Base-by-base conservation (phyloP, 2,888 invertebrate genomes). In the Caenorhabditis imperialis region DNA sequence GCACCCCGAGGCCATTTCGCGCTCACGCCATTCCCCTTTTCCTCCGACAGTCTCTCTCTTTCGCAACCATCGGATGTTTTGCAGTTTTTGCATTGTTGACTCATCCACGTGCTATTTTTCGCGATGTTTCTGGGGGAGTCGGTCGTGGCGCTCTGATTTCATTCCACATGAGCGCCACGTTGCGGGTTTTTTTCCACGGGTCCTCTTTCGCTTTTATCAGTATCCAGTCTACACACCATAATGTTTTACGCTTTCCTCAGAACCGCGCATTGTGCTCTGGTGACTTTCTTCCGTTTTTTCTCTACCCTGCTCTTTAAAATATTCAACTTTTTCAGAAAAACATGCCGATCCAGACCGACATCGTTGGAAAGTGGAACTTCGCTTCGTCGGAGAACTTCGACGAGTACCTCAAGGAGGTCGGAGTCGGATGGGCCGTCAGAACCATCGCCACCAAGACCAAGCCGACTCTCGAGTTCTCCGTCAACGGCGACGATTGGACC, bases 351-450 rank as follows among this genome's bases (percentile, higher is more conserved):
- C 53, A 73, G 30, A 63, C 55, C 48, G 80, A 74, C 48, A 74
- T 86, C 65, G 75, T 82, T 58, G 86, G 86, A 58, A 86, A 86
- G 75, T 86, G 86, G 86, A 84, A 87, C 76, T 79, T 85, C 65
- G 81, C 78, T 38, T 73, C 77, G 2, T 81, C 83, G 25, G 86
- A 87, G 35, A 83, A 83, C 76, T 87, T 87, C 72, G 86, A 87
- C 48, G 84, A 78, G 44, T 86, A 86, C 77, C 69, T 86, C 65
- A 86, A 86, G 74, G 82, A 83, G 62, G 80, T 81, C 44, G 85
- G 84, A 30, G 79, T 88, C 47, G 84, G 86, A 38, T 74, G 85
- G 62, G 72, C 86, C 54, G 82, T 84, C 35, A 82, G 88, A 58
- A 82, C 78, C 60, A 74, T 86, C 20, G 88, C 85, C 62, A 58